These are phyloP conservation scores for Melanerpes aurifrons DNA, from an alignment of 2,113 vertebrate species.

Conservation along the genomic window DNA sequence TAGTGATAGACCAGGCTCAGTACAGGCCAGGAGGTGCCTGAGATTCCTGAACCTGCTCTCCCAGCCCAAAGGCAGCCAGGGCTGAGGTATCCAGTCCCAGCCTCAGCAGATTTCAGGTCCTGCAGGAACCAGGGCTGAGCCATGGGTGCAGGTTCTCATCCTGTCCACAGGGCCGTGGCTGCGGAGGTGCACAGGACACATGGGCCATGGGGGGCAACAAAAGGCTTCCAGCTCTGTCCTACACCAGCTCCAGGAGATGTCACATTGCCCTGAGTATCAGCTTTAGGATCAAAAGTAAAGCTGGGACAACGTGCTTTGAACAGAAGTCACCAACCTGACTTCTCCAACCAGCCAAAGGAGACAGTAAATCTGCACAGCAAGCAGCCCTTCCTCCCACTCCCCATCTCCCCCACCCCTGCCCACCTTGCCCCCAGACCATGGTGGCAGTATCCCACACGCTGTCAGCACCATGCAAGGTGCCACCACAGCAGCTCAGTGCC, in stretches of 20 bases:
- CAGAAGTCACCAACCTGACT: background rate
- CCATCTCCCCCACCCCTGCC: too few relatives aligned
- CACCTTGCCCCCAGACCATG: accelerated
- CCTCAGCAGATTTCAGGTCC: background rate
- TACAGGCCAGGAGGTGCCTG: background rate
- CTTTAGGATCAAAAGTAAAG: background rate
- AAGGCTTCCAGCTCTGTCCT: background rate
- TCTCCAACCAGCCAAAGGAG: background rate
- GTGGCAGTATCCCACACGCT: accelerated
- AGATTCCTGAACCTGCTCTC: background rate
- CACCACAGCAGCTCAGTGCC: accelerated
- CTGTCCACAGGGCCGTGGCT: accelerated
- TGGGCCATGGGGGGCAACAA: background rate
- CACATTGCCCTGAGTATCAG: background rate
- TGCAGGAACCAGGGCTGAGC: background rate
- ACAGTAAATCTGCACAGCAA: accelerated
- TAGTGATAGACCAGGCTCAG: background rate
- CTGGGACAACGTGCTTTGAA: background rate
- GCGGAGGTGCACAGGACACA: background rate
- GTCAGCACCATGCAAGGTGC: background rate
- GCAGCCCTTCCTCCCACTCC: background rate
- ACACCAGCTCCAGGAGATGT: background rate
- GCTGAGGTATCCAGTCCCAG: background rate
- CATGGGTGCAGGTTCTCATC: accelerated
- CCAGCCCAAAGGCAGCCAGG: background rate